Evolutionary conservation across 1,140 invertebrate species (phyloP).

Genomic region (Phenacoccus solenopsis): DNA sequence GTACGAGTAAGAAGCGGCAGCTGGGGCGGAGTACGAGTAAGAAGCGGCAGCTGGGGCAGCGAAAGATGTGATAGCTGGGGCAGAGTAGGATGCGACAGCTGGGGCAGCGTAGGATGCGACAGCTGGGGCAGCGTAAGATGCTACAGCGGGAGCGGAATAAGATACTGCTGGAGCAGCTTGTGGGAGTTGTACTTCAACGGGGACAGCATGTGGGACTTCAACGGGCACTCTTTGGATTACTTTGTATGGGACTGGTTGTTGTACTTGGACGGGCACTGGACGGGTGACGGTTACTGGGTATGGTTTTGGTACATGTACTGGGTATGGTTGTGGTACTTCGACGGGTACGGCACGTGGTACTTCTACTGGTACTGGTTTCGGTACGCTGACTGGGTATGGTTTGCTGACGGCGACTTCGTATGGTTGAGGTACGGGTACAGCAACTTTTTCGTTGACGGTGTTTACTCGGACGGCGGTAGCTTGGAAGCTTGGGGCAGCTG

Average conservation of each 20-base stretch:
- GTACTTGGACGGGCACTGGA: neutral
- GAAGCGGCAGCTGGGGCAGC: neutral
- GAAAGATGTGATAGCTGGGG: neutral
- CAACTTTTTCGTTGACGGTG: neutral
- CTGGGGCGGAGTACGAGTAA: neutral
- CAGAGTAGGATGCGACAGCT: neutral
- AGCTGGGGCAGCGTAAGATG: neutral
- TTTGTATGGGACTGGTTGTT: conserved; percentile 3
- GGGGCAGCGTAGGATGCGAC: neutral
- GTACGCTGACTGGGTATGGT: neutral
- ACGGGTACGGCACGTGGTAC: neutral
- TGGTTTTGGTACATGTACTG: neutral
- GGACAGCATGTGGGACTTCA: neutral
- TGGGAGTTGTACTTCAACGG: neutral
- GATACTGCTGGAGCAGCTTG: neutral
- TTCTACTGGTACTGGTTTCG: neutral
- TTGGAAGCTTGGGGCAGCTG: neutral
- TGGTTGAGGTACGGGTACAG: neutral
- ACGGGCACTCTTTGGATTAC: neutral
- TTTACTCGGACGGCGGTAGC: neutral
- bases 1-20: neutral
- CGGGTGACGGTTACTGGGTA: neutral
- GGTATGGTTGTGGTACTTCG: neutral
- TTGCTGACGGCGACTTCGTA: neutral
- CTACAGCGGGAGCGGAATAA: neutral